Evolutionary conservation across 2,113 vertebrate species (phyloP).

Genomic region (Ahaetulla prasina): DNA sequence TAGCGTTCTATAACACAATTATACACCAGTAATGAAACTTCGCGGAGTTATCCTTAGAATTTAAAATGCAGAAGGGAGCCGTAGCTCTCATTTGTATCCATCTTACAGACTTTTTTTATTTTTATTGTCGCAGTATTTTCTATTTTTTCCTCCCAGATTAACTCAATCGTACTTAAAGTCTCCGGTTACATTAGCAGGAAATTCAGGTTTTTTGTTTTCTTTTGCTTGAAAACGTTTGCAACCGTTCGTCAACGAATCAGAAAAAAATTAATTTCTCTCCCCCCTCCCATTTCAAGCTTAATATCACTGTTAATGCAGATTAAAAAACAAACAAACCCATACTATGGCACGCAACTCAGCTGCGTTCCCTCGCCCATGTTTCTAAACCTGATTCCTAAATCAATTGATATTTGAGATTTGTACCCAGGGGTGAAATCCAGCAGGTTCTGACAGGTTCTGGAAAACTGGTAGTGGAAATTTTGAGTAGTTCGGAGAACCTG

Average conservation of each 20-base stretch:
- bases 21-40: constrained; percentile 77
- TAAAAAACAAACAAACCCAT: not conserved
- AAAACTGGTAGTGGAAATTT: too few relatives aligned
- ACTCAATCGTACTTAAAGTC: constrained; percentile 71
- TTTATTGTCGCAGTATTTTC: constrained; percentile 77
- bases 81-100: constrained; percentile 77
- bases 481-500: too few relatives aligned
- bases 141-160: constrained; percentile 77
- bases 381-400: not conserved
- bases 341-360: not conserved
- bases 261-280: not conserved
- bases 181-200: constrained; percentile 59
- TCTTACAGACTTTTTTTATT: constrained; percentile 71
- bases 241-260: not conserved
- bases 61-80: constrained; percentile 75
- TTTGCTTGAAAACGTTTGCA: not conserved
- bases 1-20: constrained; percentile 81
- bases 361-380: not conserved
- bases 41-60: constrained; percentile 75
- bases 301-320: not conserved
- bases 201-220: constrained; percentile 12
- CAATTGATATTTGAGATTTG: not conserved
- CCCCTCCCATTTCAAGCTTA: not conserved
- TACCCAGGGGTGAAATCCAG: too few relatives aligned
- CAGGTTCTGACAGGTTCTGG: too few relatives aligned